These are phyloP conservation scores for Aspidapion aeneum DNA, from an alignment of 2,888 invertebrate genomes.

Conservation along the genomic window DNA sequence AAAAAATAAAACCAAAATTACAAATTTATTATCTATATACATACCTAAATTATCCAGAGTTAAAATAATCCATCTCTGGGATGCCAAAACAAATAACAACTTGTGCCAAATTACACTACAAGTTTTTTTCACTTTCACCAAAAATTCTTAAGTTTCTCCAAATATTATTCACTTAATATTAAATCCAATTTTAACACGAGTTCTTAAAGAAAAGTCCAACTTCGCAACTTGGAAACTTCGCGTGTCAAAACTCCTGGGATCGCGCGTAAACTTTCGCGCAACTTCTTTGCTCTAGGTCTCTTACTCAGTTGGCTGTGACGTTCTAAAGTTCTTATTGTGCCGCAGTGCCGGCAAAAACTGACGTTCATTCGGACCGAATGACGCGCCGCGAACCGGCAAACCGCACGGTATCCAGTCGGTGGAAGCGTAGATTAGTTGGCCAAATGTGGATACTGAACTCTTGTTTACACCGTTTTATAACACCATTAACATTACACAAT, in stretches of 20 bases:
- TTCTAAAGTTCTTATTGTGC: background rate
- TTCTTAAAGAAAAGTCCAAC: too few relatives aligned
- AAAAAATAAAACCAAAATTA: too few relatives aligned
- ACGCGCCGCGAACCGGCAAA: background rate
- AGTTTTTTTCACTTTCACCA: background rate
- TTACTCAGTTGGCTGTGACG: background rate
- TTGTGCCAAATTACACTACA: background rate
- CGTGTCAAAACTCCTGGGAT: too few relatives aligned
- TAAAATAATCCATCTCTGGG: background rate
- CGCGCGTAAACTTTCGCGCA: background rate
- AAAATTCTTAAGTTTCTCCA: too few relatives aligned
- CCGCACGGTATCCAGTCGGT: background rate
- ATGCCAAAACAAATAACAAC: background rate
- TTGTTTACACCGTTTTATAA: too few relatives aligned
- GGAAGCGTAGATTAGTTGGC: background rate
- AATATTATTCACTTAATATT: too few relatives aligned
- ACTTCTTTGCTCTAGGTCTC: background rate
- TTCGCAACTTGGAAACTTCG: too few relatives aligned
- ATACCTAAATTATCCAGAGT: background rate
- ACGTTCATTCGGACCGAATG: background rate
- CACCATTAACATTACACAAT: too few relatives aligned
- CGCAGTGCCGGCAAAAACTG: background rate
- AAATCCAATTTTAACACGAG: too few relatives aligned
- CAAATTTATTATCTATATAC: background rate
- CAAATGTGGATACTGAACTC: background rate